A percentile compares a stretch with the other conserved stretches of the same genome.
Evolutionary conservation across 53 echinoderm and acorn worm genomes (phyloP).

Genomic region (Temnopleurus reevesii): DNA sequence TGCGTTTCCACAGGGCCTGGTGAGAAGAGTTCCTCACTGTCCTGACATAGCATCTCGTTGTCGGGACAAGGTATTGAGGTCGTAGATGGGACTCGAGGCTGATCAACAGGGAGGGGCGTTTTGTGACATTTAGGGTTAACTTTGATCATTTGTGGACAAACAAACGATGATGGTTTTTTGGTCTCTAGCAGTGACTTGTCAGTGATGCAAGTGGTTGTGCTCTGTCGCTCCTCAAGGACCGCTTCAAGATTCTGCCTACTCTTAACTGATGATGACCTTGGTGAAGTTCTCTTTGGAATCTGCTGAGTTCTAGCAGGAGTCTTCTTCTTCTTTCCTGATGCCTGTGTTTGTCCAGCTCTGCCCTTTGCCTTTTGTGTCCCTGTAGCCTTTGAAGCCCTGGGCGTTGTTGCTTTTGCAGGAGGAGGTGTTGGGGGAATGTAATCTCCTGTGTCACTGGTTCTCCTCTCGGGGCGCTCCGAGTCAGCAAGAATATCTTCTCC

Average conservation of each 20-base stretch:
- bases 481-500: not conserved
- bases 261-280: not conserved
- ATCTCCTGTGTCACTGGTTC: constrained; percentile 72
- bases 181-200: not conserved
- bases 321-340: constrained; percentile 4
- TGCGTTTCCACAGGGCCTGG: constrained; percentile 9
- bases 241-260: constrained; percentile 21
- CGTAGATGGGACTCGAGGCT: not conserved
- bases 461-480: constrained; percentile 41
- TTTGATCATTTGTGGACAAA: no score
- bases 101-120: no score
- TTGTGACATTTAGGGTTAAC: not conserved
- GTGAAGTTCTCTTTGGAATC: constrained; percentile 31
- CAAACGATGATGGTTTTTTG: no score
- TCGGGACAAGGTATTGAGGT: not conserved
- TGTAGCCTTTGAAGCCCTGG: constrained; percentile 67
- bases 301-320: not conserved
- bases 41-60: constrained; percentile 35
- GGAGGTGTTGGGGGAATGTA: constrained; percentile 81
- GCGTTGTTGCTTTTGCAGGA: constrained; percentile 62
- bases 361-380: constrained; percentile 54
- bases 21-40: constrained; percentile 41
- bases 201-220: not conserved
- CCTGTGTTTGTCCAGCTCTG: not conserved
- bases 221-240: not conserved